Evolutionary conservation across 2,113 vertebrate genomes (phyloP).

Genomic region (Oncorhynchus clarkii): DNA sequence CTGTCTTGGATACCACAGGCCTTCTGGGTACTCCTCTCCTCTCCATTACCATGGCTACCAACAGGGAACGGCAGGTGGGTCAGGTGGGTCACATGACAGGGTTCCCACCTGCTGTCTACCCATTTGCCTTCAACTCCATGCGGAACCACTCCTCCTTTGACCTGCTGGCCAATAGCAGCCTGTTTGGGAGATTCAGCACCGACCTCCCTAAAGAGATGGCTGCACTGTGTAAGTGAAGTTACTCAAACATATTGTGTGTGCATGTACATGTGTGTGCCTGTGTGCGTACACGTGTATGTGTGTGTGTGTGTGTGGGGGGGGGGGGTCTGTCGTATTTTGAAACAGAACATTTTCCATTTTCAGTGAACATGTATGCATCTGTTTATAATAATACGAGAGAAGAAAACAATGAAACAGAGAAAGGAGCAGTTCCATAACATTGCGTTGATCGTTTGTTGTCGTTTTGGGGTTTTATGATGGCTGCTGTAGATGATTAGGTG

Average conservation of each 20-base stretch:
- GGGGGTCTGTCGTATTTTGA: constrained; percentile 19
- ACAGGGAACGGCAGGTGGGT: constrained; percentile 85
- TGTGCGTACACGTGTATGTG: not conserved
- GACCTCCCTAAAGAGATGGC: constrained; percentile 95
- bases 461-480: constrained; percentile 55
- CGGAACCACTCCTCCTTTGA: constrained; percentile 87
- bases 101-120: constrained; percentile 86
- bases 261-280: constrained; percentile 11
- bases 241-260: not conserved
- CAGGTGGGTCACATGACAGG: constrained; percentile 85
- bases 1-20: constrained; percentile 24
- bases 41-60: constrained; percentile 80
- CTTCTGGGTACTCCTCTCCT: constrained; percentile 42
- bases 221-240: constrained; percentile 84
- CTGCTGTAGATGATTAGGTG: constrained; percentile 55
- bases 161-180: constrained; percentile 82
- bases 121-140: constrained; percentile 86
- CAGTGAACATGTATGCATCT: constrained; percentile 44
- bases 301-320: not conserved
- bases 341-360: constrained; percentile 16
- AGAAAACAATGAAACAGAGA: not conserved
- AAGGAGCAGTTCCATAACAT: constrained; percentile 53
- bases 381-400: constrained; percentile 32
- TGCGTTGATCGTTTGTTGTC: constrained; percentile 46
- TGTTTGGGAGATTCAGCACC: constrained; percentile 84